Evolutionary conservation across 1,140 invertebrate species (phyloP).

Genomic region (Oncopeltus fasciatus): DNA sequence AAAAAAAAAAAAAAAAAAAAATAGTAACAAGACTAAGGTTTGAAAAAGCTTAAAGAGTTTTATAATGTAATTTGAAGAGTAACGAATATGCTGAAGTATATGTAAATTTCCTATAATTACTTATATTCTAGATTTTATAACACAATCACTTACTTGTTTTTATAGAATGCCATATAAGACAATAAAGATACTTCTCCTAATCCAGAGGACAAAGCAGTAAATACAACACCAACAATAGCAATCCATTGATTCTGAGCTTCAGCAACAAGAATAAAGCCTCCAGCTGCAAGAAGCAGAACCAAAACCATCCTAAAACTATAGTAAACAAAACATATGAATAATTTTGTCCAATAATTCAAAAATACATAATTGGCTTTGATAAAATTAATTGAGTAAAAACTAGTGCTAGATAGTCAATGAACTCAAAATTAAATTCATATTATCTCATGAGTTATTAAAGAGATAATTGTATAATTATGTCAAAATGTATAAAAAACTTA

Average conservation of each 20-base stretch:
- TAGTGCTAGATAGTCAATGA: too few species aligned
- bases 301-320: constrained; percentile 36
- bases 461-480: too few species aligned
- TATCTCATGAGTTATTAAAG: too few species aligned
- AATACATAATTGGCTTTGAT: too few species aligned
- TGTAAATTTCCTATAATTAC: background rate
- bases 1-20: background rate
- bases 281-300: constrained; percentile 40
- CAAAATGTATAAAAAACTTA: too few species aligned
- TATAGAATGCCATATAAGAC: constrained; percentile 52
- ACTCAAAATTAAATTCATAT: too few species aligned
- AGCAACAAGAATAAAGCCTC: constrained; percentile 52
- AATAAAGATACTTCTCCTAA: constrained; percentile 71
- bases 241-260: constrained; percentile 40
- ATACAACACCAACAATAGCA: constrained; percentile 54
- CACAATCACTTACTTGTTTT: constrained; percentile 34
- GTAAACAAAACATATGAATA: too few species aligned
- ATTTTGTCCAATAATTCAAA: too few species aligned
- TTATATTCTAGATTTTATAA: background rate
- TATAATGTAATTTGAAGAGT: too few species aligned
- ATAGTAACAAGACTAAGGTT: too few species aligned
- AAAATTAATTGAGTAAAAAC: too few species aligned
- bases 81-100: background rate
- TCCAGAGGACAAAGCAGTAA: constrained; percentile 61
- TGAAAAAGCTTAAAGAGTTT: too few species aligned